phyloP scores from a whole-genome alignment of 2,888 invertebrate species.

The Trichopria drosophilae region DNA sequence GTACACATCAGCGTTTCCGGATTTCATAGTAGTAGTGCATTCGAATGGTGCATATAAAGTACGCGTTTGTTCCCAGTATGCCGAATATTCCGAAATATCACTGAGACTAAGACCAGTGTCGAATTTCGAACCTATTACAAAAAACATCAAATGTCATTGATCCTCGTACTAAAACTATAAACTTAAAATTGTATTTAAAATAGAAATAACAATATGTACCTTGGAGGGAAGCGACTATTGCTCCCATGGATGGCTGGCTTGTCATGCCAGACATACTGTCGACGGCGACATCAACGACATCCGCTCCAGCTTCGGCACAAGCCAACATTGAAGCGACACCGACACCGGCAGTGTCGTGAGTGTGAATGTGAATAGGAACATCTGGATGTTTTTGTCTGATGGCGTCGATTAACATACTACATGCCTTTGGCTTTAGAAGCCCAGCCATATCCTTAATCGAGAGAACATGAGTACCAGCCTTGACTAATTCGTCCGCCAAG shows the following conservation, averaged over 20 bases:
- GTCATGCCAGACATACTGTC: slow-evolving; percentile 99
- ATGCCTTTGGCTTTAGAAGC: slow-evolving; percentile 88
- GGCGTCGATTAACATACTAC: slow-evolving; percentile 79
- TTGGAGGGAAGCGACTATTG: slow-evolving; percentile 88
- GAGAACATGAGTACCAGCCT: slow-evolving; percentile 92
- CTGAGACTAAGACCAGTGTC: slow-evolving; percentile 70
- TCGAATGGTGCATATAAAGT: slow-evolving; percentile 98
- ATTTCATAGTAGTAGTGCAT: slow-evolving; percentile 97
- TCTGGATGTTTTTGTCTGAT: slow-evolving; percentile 92
- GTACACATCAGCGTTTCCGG: slow-evolving; percentile 98
- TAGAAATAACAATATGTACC: slow-evolving; percentile 53
- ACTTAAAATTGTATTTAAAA: neutral
- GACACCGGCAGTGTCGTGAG: slow-evolving; percentile 97
- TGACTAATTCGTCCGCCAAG: slow-evolving; percentile 92
- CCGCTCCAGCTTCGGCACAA: slow-evolving; percentile 89
- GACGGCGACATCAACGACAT: slow-evolving; percentile 95
- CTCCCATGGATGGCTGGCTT: slow-evolving; percentile 99
- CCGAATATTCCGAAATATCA: slow-evolving; percentile 90
- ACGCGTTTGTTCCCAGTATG: slow-evolving; percentile 98
- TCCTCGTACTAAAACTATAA: neutral
- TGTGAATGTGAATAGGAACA: slow-evolving; percentile 96
- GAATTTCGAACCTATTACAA: slow-evolving; percentile 48
- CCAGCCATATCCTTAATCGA: slow-evolving; percentile 98
- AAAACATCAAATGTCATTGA: slow-evolving; percentile 2
- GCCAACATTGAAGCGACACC: slow-evolving; percentile 95